phyloP scores from a whole-genome alignment of 2,113 vertebrate species.

The Alces alces region DNA sequence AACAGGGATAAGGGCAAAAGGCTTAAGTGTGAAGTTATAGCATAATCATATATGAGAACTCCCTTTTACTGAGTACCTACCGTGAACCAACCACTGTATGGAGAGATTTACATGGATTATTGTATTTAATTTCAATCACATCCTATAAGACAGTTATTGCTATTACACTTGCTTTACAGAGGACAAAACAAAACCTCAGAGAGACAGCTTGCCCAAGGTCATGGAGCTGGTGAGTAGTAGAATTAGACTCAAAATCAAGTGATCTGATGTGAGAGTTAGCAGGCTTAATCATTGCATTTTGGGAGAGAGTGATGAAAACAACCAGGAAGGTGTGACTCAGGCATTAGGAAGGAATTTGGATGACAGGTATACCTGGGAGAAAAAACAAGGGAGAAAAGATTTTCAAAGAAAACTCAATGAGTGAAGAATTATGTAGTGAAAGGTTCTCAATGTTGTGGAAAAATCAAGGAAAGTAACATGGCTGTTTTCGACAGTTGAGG shows the following conservation, averaged over 20 bases:
- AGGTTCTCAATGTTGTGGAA: neutral
- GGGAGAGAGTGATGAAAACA: neutral
- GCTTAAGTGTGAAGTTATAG: neutral
- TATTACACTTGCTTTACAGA: neutral
- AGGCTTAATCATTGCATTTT: neutral
- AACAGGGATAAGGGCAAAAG: neutral
- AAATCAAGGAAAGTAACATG: neutral
- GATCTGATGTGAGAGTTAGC: neutral
- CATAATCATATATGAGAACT: neutral
- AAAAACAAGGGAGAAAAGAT: neutral
- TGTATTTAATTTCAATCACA: neutral
- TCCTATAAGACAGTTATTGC: neutral
- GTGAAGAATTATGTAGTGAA: neutral
- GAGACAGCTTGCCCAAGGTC: neutral
- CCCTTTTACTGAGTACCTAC: neutral
- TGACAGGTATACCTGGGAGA: neutral
- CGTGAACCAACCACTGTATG: neutral
- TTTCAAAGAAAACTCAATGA: neutral
- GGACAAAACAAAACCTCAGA: neutral
- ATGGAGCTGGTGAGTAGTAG: neutral
- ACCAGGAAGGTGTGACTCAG: neutral
- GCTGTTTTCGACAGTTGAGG: neutral
- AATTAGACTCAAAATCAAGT: neutral
- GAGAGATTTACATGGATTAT: neutral
- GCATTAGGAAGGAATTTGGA: neutral